phyloP scores from a whole-genome alignment of 2,888 invertebrate genomes.

The Limnephilus marmoratus region DNA sequence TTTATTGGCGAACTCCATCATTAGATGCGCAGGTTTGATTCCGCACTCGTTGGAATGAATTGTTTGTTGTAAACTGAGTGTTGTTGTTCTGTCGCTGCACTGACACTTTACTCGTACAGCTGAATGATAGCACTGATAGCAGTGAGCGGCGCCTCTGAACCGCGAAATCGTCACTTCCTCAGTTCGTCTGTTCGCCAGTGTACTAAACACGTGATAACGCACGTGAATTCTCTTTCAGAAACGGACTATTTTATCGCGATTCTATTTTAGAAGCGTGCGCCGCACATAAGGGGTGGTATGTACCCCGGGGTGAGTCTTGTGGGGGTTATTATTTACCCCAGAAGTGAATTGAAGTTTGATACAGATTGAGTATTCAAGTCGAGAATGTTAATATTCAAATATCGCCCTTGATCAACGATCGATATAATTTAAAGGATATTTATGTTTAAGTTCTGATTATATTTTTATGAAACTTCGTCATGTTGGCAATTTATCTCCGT shows the following conservation, averaged over 20 bases:
- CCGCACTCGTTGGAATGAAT: not conserved
- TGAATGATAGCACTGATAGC: not conserved
- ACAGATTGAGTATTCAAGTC: not conserved
- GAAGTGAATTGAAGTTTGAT: not conserved
- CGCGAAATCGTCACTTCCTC: not conserved
- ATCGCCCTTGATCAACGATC: no score
- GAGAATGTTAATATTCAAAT: not conserved
- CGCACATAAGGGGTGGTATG: not conserved
- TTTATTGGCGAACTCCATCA: conserved; percentile 59
- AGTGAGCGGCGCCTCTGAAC: no score
- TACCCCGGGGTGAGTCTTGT: not conserved
- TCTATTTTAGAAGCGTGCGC: not conserved
- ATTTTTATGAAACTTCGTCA: no score
- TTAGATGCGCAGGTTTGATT: conserved; percentile 5
- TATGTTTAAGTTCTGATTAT: no score
- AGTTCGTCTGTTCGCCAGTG: not conserved
- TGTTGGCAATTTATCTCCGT: no score
- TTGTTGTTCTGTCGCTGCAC: not conserved
- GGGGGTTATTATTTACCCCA: not conserved
- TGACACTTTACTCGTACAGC: not conserved
- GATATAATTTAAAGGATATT: no score
- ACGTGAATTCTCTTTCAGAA: not conserved
- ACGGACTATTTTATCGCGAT: not conserved
- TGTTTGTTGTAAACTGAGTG: not conserved
- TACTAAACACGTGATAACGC: not conserved